phyloP scores from a whole-genome alignment of 2,797 vertebrate genomes.

The Acanthurus leucopareius region DNA sequence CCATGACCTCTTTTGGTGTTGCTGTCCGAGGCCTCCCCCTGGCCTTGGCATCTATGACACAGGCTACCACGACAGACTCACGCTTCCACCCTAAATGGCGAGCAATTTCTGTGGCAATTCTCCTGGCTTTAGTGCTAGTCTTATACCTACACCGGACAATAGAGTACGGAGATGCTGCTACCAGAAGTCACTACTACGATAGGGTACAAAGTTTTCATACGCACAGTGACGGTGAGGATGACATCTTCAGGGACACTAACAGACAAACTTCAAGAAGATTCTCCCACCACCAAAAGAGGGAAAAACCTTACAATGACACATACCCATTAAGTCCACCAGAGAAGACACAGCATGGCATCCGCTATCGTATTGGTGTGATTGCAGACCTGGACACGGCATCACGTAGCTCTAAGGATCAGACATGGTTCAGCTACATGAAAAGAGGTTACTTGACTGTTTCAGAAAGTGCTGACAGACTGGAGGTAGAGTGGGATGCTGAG shows the following conservation, averaged over 20 bases:
- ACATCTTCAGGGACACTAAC: slow-evolving; percentile 13
- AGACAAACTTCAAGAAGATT: slow-evolving; percentile 38
- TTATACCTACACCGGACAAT: slow-evolving; percentile 85
- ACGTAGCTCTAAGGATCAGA: slow-evolving; percentile 85
- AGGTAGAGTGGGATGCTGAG: slow-evolving; percentile 91
- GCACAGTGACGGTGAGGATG: slow-evolving; percentile 6
- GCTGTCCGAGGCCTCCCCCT: slow-evolving; percentile 87
- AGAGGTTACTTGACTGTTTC: slow-evolving; percentile 91
- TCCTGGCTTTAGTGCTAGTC: slow-evolving; percentile 85
- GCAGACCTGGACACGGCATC: slow-evolving; percentile 94
- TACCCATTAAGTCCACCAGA: slow-evolving; percentile 92
- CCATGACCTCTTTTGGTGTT: slow-evolving; percentile 86
- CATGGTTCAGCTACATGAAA: slow-evolving; percentile 97
- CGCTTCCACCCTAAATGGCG: slow-evolving; percentile 94
- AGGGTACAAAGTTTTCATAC: slow-evolving; percentile 39
- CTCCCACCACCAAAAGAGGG: slow-evolving; percentile 46
- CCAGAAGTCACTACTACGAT: slow-evolving; percentile 41
- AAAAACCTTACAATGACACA: slow-evolving; percentile 91
- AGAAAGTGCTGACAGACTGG: slow-evolving; percentile 85
- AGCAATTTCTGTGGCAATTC: slow-evolving; percentile 85
- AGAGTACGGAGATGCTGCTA: slow-evolving; percentile 40
- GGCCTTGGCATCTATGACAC: slow-evolving; percentile 90
- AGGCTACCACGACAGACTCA: slow-evolving; percentile 85
- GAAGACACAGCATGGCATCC: slow-evolving; percentile 85
- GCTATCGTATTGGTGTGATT: slow-evolving; percentile 93